Evolutionary conservation across 1,140 invertebrate species (phyloP), one percentile per base, ranked within the genome.

Genomic region (Gonioctena quinquepunctata): DNA sequence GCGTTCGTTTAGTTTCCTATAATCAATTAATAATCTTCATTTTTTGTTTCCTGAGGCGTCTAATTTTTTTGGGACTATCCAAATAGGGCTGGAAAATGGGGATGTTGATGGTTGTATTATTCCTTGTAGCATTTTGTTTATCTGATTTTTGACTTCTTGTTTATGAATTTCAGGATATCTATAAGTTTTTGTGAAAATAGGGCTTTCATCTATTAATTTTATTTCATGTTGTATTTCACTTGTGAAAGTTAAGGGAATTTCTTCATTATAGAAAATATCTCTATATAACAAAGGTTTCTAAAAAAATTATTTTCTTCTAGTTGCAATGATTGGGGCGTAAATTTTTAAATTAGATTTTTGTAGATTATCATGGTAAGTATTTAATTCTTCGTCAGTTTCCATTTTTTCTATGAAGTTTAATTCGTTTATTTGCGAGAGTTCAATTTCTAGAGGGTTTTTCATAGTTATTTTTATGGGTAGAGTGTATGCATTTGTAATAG

Each of bases 161-260:
- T 50, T 50, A 50, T 50, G 49, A 19, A 50, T 57, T 19, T 19
- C 5, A 57, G 6, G 54, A 8, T 22, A 66, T 21, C 49, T 6
- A 27, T 66, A 66, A 7, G 48, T 59, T 56, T 59, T 57, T 57
- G 49, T 66, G 26, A 25, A 59, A 59, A 66, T 22, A 22, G 50
- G 27, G 22, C 0, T 13, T 48, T 66, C 1, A 19, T 70, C 56
- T 28, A 7, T 71, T 63, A 62, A 48, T 18, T 23, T 61, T 6
- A 71, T 71, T 67, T 59, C 7, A 61, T 71, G 69, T 23, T 50
- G 22, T 11, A 71, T 61, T 61, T 61, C 1, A 61, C 68, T 68
- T 2, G 69, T 68, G 56, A 60, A 68, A 11, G 56, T 71, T 19
- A 62, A 42, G 16, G 64, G 50, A 7, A 57, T 33, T 50, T 26